Evolutionary conservation across 2,888 invertebrate species (phyloP), one percentile per base, ranked within the genome.

Genomic region (Phyto melanocephala): DNA sequence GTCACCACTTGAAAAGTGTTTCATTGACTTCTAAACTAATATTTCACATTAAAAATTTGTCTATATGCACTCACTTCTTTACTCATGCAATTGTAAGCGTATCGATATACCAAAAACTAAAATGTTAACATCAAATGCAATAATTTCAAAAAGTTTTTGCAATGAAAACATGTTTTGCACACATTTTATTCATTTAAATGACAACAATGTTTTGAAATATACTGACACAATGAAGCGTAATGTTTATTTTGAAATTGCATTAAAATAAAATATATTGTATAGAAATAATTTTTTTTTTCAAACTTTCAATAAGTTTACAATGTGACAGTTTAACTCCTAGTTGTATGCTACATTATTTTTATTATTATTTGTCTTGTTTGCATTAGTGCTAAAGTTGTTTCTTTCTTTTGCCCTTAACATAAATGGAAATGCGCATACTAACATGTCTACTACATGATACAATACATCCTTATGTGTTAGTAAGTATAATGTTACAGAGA

Each of bases 271-370:
- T n/a, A n/a, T n/a, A n/a, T n/a, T n/a, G n/a, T 28, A 65, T 35
- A 56, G 45, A 62, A 35, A 22, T 20, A 42, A 24, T 40, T 37
- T 45, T 35, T 54, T 54, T 37, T n/a, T 0, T 8, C 35, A 45
- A 15, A 28, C 3, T 28, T 28, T 3, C 6, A 28, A 6, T 28
- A 28, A 28, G 28, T 28, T 28, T 45, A 20, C 50, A 60, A 24
- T 67, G 72, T 79, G 72, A 72, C 79, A 79, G 50, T 72, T 79
- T 58, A 79, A 79, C 79, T 79, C 67, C 67, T 42, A 42, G 42
- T 54, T 52, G 56, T 60, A 52, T 79, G 72, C 42, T 65, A 40
- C 52, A 79, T 67, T 65, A 65, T 79, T 67, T 72, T 67, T 37
- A 1, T 42, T 22, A 52, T 52, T 45, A 56, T 65, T 70, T 65